phyloP scores from a whole-genome alignment of 2,888 invertebrate genomes.

The Phaedon cochleariae region DNA sequence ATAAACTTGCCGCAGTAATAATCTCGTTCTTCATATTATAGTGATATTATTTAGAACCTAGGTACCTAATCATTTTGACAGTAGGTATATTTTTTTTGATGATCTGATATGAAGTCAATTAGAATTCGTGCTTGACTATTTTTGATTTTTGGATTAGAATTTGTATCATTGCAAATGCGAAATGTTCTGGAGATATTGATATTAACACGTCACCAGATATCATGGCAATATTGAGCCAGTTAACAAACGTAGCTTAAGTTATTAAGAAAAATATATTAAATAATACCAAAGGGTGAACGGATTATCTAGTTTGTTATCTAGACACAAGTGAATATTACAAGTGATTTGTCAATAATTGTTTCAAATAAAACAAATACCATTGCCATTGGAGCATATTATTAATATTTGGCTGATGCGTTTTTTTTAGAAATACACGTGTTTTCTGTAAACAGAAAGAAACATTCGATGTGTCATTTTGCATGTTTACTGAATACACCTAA shows the following conservation, averaged over 20 bases:
- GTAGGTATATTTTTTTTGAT: too few relatives aligned
- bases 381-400: slow-evolving; percentile 45
- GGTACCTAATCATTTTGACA: too few relatives aligned
- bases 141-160: too few relatives aligned
- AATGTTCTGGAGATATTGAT: too few relatives aligned
- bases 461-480: slow-evolving; percentile 38
- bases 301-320: slow-evolving; percentile 56
- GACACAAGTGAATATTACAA: slow-evolving; percentile 58
- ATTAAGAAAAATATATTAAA: slow-evolving; percentile 40
- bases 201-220: neutral
- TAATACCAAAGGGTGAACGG: slow-evolving; percentile 35
- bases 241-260: slow-evolving; percentile 31
- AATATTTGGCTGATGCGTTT: slow-evolving; percentile 47
- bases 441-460: slow-evolving; percentile 40
- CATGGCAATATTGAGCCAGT: slow-evolving; percentile 2
- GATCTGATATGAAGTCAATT: too few relatives aligned
- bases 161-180: too few relatives aligned
- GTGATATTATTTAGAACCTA: too few relatives aligned
- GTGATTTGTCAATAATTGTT: slow-evolving; percentile 63
- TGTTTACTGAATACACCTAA: slow-evolving; percentile 54
- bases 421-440: slow-evolving; percentile 49
- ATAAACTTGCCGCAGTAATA: too few relatives aligned
- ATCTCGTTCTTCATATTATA: too few relatives aligned
- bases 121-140: too few relatives aligned
- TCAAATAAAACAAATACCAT: slow-evolving; percentile 59